phyloP scores from a whole-genome alignment of 37 sponge, comb jelly and placozoan genomes.

The Oscarella lobularis region DNA sequence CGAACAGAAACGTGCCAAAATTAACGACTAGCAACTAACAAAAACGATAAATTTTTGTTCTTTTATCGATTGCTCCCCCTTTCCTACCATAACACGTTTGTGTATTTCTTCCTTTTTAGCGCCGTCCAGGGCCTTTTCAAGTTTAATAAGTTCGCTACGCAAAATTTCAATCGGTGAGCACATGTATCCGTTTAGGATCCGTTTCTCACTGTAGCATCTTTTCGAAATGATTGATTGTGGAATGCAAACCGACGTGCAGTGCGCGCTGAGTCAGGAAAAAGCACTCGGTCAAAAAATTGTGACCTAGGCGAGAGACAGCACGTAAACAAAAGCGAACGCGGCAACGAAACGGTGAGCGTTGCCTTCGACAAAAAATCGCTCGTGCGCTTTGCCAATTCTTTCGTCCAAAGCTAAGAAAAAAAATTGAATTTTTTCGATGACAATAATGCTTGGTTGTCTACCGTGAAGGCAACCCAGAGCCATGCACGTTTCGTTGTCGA shows the following conservation, averaged over 20 bases:
- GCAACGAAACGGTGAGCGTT: neutral
- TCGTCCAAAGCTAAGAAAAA: neutral
- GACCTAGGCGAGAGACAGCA: neutral
- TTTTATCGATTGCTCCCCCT: neutral
- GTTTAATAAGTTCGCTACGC: too few relatives aligned
- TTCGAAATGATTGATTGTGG: conserved; percentile 17
- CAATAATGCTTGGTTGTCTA: too few relatives aligned
- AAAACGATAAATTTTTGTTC: neutral
- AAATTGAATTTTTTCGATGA: too few relatives aligned
- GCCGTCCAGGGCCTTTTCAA: too few relatives aligned
- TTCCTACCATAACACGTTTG: too few relatives aligned
- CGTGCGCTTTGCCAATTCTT: neutral
- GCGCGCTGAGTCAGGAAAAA: conserved; percentile 69
- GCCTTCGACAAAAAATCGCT: neutral
- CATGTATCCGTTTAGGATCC: too few relatives aligned
- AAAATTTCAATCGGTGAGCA: too few relatives aligned
- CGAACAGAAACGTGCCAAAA: conserved; percentile 32
- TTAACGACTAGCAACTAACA: conserved; percentile 23
- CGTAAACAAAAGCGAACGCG: neutral
- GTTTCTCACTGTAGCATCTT: neutral
- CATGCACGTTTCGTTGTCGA: conserved; percentile 48
- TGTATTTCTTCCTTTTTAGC: neutral
- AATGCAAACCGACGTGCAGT: conserved; percentile 50
- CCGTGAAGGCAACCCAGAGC: conserved; percentile 31
- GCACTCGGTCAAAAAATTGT: conserved; percentile 70